Base-by-base conservation (phyloP, 1,140 invertebrate species). In the Calliphora vicina region DNA sequence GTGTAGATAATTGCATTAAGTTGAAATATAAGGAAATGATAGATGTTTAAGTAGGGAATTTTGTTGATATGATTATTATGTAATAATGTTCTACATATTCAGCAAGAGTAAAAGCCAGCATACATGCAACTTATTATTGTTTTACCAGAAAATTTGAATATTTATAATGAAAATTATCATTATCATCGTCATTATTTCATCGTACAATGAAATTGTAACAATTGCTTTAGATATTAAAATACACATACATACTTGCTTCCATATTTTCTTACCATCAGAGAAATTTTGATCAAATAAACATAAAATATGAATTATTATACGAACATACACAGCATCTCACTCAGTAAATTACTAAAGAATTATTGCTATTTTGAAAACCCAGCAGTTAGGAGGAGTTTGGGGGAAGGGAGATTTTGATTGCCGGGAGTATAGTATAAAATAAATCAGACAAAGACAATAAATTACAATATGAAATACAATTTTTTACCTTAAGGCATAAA, bases 291-390 rank as follows among this genome's bases (percentile, higher is more conserved):
- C 61, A 67, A 67, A 67, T 67, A 67, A 67, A 67, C 20, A 67
- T 67, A 67, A 67, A 67, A 67, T 67, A 67, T 67, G 61, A 67
- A 67, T 67, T 67, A 67, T 67, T 67, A n/a, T 23, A 67, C 61
- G 17, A 9, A 23, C 8, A 23, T 67, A n/a, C 0, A 1, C 50
- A 17, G 15, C n/a, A 15, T 15, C 15, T 6, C 0, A 57, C 13
- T n/a, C 50, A 57, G 50, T 57, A 57, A 57, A 57, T 57, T 57
- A 57, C 50, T n/a, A 57, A 57, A 57, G 61, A 20, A 67, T 50
- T 25, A 67, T 23, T 12, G 61, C 20, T 23, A 67, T 20, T 67
- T 67, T 25, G 4, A 2, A 67, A 67, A 67, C 61, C 45, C 45
- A 6, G 6, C 45, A 1, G 15, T 50, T 50, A 13, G 12, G 45